Evolutionary conservation across 2,888 invertebrate species (phyloP).

Genomic region (Eudasyphora cyanicolor): DNA sequence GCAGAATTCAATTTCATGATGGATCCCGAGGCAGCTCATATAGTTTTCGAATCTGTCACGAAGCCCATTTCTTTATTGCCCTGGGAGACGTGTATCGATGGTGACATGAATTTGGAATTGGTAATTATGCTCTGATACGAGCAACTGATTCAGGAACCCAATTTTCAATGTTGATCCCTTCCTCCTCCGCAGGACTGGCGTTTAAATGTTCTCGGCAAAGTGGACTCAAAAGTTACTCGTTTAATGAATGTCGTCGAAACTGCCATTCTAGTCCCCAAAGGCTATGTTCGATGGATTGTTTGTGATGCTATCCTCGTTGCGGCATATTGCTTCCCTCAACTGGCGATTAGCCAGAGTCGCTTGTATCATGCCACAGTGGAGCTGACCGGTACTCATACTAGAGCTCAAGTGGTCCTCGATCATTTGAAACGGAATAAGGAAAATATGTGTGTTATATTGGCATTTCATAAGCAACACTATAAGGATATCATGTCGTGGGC

Average conservation of each 20-base stretch:
- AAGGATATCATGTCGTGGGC: slow-evolving; percentile 69
- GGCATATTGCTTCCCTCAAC: slow-evolving; percentile 78
- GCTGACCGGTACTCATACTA: slow-evolving; percentile 81
- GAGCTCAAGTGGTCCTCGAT: slow-evolving; percentile 84
- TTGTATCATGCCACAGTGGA: slow-evolving; percentile 82
- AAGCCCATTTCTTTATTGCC: slow-evolving; percentile 83
- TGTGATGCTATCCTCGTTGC: slow-evolving; percentile 81
- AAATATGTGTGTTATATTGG: slow-evolving; percentile 67
- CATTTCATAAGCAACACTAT: slow-evolving; percentile 65
- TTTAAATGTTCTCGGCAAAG: slow-evolving; percentile 72
- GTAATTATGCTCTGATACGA: no score
- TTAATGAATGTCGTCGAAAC: slow-evolving; percentile 81
- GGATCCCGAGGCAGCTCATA: slow-evolving; percentile 88
- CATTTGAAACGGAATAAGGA: slow-evolving; percentile 72
- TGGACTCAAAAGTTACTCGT: slow-evolving; percentile 74
- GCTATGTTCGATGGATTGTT: slow-evolving; percentile 72
- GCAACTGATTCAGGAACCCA: no score
- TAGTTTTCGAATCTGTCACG: slow-evolving; percentile 82
- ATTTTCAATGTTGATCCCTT: no score
- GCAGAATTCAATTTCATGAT: slow-evolving; percentile 88
- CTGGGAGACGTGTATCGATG: slow-evolving; percentile 84
- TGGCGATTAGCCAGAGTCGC: slow-evolving; percentile 72
- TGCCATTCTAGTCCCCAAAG: slow-evolving; percentile 66
- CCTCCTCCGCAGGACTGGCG: slow-evolving; percentile 82
- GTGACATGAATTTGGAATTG: slow-evolving; percentile 70